Base-by-base conservation (phyloP, 2,113 vertebrate genomes). In the Halichoerus grypus region DNA sequence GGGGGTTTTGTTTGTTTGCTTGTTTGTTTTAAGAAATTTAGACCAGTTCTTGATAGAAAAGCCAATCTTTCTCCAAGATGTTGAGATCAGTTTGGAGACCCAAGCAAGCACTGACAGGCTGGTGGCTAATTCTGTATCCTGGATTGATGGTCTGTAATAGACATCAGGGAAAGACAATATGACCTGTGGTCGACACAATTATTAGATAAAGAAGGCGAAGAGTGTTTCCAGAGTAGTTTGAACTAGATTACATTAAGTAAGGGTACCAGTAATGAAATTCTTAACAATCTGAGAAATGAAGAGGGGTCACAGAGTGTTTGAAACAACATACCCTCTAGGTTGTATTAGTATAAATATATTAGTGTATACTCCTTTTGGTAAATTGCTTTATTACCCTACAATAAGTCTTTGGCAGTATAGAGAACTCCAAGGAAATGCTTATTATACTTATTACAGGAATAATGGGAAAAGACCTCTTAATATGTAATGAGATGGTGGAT, bases 181-280 rank as follows among this genome's bases (percentile, higher is more conserved):
- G 53, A 51, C 18, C 11, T 55, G 2, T 72, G 12, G 39, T 36
- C 89, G n/a, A 53, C 21, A 77, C 10, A 82, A 31, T 14, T 79
- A 84, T 33, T 90, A 90, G 15, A 55, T 83, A 81, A 72, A 39
- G 53, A 94, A 77, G 5, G 72, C 18, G 9, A 67, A 57, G 36
- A 59, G 7, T 85, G 13, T 74, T 76, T 65, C 33, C 49, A 89
- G 63, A 82, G 8, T 26, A 76, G 26, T 81, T 89, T 96, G 15
- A 93, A 91, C 15, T 69, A 42, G 39, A 88, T 81, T 67, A 76
- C 22, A 53, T 89, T 82, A 90, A 95, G 59, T 7, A 84, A 63
- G 36, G 80, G 33, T 53, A 1, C 18, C 55, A 65, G 53, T 22
- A 89, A 59, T 85, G 36, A 5, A 89, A 85, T 93, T 90, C 28